Conservation (phyloP, 2,888 invertebrate species). For the Netelia fuscicornis region DNA sequence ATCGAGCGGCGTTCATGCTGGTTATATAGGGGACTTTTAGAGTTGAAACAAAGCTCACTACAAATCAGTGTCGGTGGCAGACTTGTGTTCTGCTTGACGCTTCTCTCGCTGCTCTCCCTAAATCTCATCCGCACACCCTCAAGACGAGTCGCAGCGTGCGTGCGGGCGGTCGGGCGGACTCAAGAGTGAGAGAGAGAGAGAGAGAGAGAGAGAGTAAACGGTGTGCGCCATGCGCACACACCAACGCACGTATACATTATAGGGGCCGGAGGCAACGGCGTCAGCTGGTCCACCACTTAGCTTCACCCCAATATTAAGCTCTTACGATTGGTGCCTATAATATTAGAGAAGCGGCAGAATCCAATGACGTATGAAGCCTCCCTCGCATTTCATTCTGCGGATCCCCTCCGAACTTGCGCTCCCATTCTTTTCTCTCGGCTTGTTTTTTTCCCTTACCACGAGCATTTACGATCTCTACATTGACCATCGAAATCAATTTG, state of each 20-base stretch:
- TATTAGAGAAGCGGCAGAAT: constrained; percentile 83
- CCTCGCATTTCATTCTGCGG: constrained; percentile 44
- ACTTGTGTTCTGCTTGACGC: constrained; percentile 80
- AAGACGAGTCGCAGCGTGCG: constrained; percentile 84
- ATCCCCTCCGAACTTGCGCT: constrained; percentile 44
- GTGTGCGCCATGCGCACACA: constrained; percentile 52
- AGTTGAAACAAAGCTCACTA: constrained; percentile 84
- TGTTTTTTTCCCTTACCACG: constrained; percentile 39
- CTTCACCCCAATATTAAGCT: constrained; percentile 85
- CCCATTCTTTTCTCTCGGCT: constrained; percentile 36
- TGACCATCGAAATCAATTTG: constrained; percentile 60
- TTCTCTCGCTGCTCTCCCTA: constrained; percentile 76
- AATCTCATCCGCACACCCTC: constrained; percentile 85
- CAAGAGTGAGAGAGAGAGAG: constrained; percentile 33
- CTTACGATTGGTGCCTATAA: constrained; percentile 84
- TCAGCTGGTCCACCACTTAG: constrained; percentile 87
- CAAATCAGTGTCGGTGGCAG: constrained; percentile 85
- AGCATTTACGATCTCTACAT: constrained; percentile 64
- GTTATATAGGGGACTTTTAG: constrained; percentile 70
- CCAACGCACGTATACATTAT: constrained; percentile 11
- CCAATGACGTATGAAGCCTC: constrained; percentile 81
- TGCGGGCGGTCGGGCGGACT: constrained; percentile 71
- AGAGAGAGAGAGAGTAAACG: constrained; percentile 46
- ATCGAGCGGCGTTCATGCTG: constrained; percentile 42
- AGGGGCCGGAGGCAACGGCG: constrained; percentile 80